Evolutionary conservation across 1,140 invertebrate species (phyloP).

Genomic region (Neuroterus valhalla): DNA sequence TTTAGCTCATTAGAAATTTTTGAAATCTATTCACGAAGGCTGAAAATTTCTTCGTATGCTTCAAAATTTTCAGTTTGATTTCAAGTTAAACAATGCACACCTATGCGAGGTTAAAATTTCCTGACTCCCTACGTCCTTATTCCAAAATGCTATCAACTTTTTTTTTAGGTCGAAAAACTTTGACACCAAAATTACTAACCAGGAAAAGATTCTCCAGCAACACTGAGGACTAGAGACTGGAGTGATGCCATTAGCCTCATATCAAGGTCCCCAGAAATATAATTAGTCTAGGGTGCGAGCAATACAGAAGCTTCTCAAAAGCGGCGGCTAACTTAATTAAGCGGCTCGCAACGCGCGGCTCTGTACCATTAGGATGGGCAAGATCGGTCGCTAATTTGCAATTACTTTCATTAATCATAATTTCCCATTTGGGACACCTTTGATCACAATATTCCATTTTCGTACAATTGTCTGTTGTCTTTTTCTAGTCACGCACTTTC

Average conservation of each 20-base stretch:
- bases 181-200: neutral
- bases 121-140: too few relatives aligned
- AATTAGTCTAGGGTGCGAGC: slow-evolving; percentile 68
- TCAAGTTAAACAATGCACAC: too few relatives aligned
- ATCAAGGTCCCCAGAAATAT: slow-evolving; percentile 69
- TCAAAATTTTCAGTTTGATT: too few relatives aligned
- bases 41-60: too few relatives aligned
- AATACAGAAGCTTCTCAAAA: slow-evolving; percentile 72
- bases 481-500: neutral
- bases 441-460: slow-evolving; percentile 56
- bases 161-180: neutral
- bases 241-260: slow-evolving; percentile 68
- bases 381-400: slow-evolving; percentile 73
- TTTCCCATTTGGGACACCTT: slow-evolving; percentile 71
- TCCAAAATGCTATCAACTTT: too few relatives aligned
- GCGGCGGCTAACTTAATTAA: slow-evolving; percentile 69
- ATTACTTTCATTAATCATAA: slow-evolving; percentile 72
- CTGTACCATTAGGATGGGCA: slow-evolving; percentile 67
- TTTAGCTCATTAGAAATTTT: too few relatives aligned
- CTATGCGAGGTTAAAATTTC: too few relatives aligned
- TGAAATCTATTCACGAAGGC: too few relatives aligned
- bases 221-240: slow-evolving; percentile 48
- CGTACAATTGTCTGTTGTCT: neutral
- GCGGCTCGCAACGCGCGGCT: slow-evolving; percentile 62
- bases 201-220: slow-evolving; percentile 44